These are phyloP conservation scores for Caenorhabditis sp. DNA, from an alignment of 2,888 invertebrate genomes.

Conservation along the genomic window DNA sequence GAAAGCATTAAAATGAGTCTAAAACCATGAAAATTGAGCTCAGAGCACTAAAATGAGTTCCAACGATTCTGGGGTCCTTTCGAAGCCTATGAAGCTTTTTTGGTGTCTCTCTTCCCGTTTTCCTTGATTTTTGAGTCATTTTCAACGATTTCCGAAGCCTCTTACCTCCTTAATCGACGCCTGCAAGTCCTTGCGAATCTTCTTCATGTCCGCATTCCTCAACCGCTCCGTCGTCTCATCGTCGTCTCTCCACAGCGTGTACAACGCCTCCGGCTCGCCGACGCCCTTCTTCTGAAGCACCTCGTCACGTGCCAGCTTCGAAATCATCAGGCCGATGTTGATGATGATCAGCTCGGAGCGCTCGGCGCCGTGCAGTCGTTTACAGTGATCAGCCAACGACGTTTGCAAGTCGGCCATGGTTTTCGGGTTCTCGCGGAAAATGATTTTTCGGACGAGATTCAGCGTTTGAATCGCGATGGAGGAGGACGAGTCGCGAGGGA, in stretches of 20 bases:
- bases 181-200: conserved; percentile 69
- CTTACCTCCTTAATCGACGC: conserved; percentile 68
- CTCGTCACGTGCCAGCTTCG: conserved; percentile 77
- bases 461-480: conserved; percentile 61
- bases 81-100: no score
- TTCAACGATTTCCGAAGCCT: no score
- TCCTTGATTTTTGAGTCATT: background rate
- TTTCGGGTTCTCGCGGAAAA: conserved; percentile 67
- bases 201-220: conserved; percentile 67
- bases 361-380: conserved; percentile 56
- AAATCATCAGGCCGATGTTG: conserved; percentile 73
- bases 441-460: conserved; percentile 66
- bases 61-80: no score
- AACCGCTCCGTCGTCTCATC: conserved; percentile 49
- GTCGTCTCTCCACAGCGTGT: conserved; percentile 72
- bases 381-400: conserved; percentile 67
- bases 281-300: conserved; percentile 63
- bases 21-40: no score
- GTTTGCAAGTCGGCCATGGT: conserved; percentile 62
- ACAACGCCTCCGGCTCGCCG: conserved; percentile 73
- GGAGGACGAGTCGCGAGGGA: conserved; percentile 60
- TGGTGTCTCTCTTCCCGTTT: background rate
- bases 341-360: conserved; percentile 70
- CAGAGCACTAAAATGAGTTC: no score
- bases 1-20: no score